Evolutionary conservation across 2,797 vertebrate genomes (phyloP).

Genomic region (Melanotaenia nigrans): DNA sequence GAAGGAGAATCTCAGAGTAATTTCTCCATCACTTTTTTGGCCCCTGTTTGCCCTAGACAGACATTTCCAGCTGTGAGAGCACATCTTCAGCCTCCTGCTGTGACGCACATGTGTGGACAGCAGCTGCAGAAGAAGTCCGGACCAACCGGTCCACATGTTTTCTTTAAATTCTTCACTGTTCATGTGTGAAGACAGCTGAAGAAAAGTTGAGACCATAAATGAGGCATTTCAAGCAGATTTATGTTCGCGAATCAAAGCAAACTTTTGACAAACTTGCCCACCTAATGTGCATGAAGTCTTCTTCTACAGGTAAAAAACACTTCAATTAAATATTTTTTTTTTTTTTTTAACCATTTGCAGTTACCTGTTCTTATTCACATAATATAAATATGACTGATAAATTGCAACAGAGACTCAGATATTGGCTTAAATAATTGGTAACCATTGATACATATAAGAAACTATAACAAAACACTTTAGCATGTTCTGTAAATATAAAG

Average conservation of each 20-base stretch:
- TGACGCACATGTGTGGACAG: neutral
- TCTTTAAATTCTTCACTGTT: too few species aligned
- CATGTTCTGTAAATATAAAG: conserved; percentile 1
- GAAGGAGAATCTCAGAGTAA: neutral
- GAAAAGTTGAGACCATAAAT: neutral
- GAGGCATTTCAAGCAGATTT: neutral
- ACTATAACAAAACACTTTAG: neutral
- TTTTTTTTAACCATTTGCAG: neutral
- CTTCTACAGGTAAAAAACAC: too few species aligned
- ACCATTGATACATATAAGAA: neutral
- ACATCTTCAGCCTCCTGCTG: neutral
- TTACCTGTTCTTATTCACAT: neutral
- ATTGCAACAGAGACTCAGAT: neutral
- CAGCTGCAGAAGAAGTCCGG: neutral
- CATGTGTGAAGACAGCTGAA: neutral
- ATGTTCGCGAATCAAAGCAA: neutral
- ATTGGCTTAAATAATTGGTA: neutral
- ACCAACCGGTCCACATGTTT: neutral
- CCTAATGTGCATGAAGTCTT: too few species aligned
- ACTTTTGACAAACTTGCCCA: neutral
- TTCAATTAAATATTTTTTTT: neutral
- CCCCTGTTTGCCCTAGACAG: neutral
- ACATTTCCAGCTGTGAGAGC: neutral
- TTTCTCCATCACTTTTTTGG: neutral
- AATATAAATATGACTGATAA: neutral